Conservation (phyloP, 2,113 vertebrate species). For the Cochlearius cochlearius region DNA sequence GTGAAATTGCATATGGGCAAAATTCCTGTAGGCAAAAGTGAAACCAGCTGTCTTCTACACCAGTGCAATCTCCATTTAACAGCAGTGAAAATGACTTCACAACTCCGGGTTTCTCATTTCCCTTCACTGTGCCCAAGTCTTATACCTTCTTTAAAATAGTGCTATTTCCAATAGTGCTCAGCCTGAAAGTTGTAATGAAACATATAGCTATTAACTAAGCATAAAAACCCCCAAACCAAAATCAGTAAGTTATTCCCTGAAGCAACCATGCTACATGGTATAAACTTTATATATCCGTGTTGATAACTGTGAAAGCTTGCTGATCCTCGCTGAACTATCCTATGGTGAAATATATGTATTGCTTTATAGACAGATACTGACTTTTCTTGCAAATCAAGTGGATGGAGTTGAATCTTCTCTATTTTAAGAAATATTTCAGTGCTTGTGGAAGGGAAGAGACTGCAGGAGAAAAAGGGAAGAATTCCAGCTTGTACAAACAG, state of each 20-base stretch:
- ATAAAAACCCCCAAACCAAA: fast-evolving
- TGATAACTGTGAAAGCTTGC: background rate
- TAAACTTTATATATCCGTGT: background rate
- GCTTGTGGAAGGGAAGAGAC: background rate
- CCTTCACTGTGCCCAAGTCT: background rate
- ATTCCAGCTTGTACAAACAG: background rate
- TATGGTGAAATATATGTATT: background rate
- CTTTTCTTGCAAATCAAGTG: background rate
- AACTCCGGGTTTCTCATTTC: background rate
- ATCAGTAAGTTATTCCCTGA: background rate
- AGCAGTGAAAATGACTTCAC: background rate
- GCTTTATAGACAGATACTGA: background rate
- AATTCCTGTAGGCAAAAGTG: background rate
- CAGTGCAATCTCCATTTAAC: background rate
- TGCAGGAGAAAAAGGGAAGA: background rate
- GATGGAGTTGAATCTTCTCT: background rate
- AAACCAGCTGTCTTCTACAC: background rate
- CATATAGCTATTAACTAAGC: background rate
- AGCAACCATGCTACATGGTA: fast-evolving
- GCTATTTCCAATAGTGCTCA: background rate
- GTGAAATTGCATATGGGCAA: background rate
- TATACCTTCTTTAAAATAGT: background rate
- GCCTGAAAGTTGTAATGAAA: background rate
- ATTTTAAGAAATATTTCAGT: background rate
- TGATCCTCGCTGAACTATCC: background rate